Percentiles rank a stretch among this genome's conserved stretches.
phyloP scores from a whole-genome alignment of 1,140 invertebrate species.

The Caenorhabditis inopinata region DNA sequence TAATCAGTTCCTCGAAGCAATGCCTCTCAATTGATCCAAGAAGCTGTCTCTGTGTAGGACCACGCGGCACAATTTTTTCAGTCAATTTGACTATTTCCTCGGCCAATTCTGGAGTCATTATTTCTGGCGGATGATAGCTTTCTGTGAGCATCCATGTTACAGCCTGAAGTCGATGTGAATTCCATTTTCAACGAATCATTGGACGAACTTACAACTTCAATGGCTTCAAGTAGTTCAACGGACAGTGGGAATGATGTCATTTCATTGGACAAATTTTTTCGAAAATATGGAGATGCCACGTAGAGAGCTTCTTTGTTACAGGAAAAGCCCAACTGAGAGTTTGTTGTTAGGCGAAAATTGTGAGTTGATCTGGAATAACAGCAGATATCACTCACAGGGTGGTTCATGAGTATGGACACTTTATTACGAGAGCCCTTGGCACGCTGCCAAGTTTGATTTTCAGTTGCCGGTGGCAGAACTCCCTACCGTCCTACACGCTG shows the following conservation, averaged over 20 bases:
- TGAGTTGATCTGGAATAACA: background rate
- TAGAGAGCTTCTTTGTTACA: background rate
- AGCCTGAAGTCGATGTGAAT: background rate
- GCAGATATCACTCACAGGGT: too few relatives aligned
- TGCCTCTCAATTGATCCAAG: conserved; percentile 1
- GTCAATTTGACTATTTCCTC: background rate
- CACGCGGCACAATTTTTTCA: background rate
- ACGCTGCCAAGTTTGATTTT: too few relatives aligned
- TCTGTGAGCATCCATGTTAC: background rate
- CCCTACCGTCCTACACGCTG: too few relatives aligned
- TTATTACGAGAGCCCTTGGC: too few relatives aligned
- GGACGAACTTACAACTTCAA: background rate
- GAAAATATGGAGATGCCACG: background rate
- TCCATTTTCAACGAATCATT: background rate
- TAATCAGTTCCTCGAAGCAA: background rate
- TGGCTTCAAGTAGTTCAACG: background rate
- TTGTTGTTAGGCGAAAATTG: background rate
- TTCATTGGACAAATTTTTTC: background rate
- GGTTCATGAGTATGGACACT: too few relatives aligned
- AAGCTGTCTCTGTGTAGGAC: background rate
- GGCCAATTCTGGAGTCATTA: background rate
- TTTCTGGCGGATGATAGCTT: background rate
- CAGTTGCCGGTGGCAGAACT: too few relatives aligned
- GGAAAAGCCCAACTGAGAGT: background rate
- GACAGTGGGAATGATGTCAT: background rate